phyloP scores from a whole-genome alignment of 2,888 invertebrate genomes.

The Drosophila aldrichi region DNA sequence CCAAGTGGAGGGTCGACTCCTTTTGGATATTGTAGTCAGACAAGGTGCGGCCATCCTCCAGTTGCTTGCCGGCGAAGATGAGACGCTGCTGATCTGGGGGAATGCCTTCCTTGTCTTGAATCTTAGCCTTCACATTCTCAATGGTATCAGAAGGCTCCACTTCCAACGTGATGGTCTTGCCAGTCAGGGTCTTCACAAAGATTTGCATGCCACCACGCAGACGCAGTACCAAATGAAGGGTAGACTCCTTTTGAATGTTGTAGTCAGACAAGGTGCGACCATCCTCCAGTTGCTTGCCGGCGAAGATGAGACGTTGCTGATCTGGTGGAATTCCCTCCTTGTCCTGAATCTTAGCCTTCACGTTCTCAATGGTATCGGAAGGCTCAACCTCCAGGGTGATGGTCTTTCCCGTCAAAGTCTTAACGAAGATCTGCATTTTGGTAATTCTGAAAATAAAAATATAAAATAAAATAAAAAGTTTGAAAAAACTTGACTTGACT shows the following conservation, averaged over 20 bases:
- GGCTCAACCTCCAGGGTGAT: constrained; percentile 69
- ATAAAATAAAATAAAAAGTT: constrained; percentile 10
- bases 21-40: constrained; percentile 97
- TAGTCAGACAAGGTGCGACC: constrained; percentile 69
- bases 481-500: constrained; percentile 10
- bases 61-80: constrained; percentile 87
- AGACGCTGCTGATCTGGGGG: constrained; percentile 79
- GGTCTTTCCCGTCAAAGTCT: constrained; percentile 75
- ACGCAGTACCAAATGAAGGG: constrained; percentile 92
- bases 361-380: constrained; percentile 67
- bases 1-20: constrained; percentile 94
- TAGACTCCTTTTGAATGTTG: constrained; percentile 88
- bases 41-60: constrained; percentile 95
- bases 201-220: constrained; percentile 84
- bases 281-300: constrained; percentile 70
- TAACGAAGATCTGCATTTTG: constrained; percentile 81
- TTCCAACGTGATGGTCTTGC: constrained; percentile 49
- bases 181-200: constrained; percentile 56
- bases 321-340: constrained; percentile 76
- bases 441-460: constrained; percentile 47
- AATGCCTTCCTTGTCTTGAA: constrained; percentile 75
- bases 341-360: constrained; percentile 72
- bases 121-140: constrained; percentile 74
- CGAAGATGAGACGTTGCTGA: constrained; percentile 73
- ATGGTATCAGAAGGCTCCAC: constrained; percentile 45